phyloP scores from a whole-genome alignment of 2,113 vertebrate genomes.

The Zootoca vivipara region DNA sequence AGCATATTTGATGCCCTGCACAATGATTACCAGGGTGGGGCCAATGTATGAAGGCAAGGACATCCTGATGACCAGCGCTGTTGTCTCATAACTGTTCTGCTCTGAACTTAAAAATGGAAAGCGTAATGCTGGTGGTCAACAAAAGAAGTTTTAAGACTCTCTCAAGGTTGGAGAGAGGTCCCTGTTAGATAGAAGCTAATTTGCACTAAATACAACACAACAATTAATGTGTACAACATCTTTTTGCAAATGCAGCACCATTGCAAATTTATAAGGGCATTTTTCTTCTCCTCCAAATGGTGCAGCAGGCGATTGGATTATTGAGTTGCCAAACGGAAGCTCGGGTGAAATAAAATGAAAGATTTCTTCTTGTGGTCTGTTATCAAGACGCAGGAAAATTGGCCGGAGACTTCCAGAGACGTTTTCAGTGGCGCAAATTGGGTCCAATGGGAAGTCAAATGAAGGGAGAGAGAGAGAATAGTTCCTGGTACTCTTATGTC shows the following conservation, averaged over 20 bases:
- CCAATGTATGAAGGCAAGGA: too few relatives aligned
- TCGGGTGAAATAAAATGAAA: conserved; percentile 17
- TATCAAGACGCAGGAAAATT: not conserved
- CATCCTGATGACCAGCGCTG: too few relatives aligned
- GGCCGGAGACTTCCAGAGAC: not conserved
- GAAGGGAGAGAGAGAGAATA: not conserved
- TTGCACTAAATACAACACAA: not conserved
- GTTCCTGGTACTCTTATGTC: not conserved
- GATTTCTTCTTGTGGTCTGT: not conserved
- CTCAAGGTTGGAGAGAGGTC: too few relatives aligned
- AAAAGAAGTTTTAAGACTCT: too few relatives aligned
- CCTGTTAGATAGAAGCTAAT: too few relatives aligned
- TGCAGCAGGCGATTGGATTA: not conserved
- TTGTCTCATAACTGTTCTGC: too few relatives aligned
- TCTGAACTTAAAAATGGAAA: too few relatives aligned
- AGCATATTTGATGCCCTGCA: too few relatives aligned
- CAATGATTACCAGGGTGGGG: too few relatives aligned
- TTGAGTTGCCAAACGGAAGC: not conserved
- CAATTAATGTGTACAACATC: not conserved
- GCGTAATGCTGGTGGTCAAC: too few relatives aligned
- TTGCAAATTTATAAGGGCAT: too few relatives aligned
- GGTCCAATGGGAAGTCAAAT: conserved; percentile 29
- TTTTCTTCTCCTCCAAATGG: accelerated
- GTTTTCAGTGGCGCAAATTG: conserved; percentile 39
- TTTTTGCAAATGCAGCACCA: not conserved